Evolutionary conservation across 2,888 invertebrate species (phyloP).

Genomic region (Thumatha senex): DNA sequence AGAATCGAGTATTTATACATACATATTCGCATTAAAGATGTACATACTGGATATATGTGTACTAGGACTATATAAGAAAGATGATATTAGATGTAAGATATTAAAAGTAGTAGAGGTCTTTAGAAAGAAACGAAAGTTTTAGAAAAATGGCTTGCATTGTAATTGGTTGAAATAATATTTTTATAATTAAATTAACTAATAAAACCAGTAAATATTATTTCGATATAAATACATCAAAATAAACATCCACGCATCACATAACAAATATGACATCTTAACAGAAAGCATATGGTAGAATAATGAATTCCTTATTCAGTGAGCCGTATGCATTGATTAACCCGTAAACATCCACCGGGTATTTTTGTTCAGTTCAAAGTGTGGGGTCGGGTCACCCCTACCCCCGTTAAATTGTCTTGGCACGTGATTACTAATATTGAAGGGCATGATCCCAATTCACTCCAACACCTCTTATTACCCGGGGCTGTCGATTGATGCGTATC

Average conservation of each 20-base stretch:
- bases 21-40: too few relatives aligned
- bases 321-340: slow-evolving; percentile 61
- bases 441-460: slow-evolving; percentile 69
- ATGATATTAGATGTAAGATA: too few relatives aligned
- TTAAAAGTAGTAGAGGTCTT: too few relatives aligned
- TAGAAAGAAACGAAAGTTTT: too few relatives aligned
- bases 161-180: background rate
- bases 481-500: slow-evolving; percentile 63
- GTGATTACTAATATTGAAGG: slow-evolving; percentile 71
- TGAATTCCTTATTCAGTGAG: slow-evolving; percentile 51
- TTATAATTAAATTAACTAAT: background rate
- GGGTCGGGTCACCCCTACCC: slow-evolving; percentile 57
- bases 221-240: slow-evolving; percentile 6
- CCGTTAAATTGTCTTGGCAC: slow-evolving; percentile 57
- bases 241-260: background rate
- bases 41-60: too few relatives aligned
- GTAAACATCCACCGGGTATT: slow-evolving; percentile 69
- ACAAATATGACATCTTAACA: slow-evolving; percentile 31
- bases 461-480: slow-evolving; percentile 59
- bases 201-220: too few relatives aligned
- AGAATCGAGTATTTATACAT: too few relatives aligned
- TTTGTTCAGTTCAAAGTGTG: slow-evolving; percentile 51
- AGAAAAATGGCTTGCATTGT: too few relatives aligned
- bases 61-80: too few relatives aligned
- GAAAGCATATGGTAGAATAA: slow-evolving; percentile 48